Conservation (phyloP, 1,140 invertebrate species). For the Physella acuta region DNA sequence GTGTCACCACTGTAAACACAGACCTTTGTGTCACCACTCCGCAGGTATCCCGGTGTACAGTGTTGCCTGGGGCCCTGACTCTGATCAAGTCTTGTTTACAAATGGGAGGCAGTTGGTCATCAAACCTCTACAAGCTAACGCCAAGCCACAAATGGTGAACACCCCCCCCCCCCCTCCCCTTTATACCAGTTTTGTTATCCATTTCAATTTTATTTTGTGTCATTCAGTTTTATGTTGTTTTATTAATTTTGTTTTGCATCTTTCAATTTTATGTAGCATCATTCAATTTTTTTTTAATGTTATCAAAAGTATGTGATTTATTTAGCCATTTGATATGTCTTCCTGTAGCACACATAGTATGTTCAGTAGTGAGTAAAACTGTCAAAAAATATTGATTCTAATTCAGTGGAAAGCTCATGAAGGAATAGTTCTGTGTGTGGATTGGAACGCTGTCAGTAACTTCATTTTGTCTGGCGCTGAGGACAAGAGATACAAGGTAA, state of each 20-base stretch:
- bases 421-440: conserved; percentile 81
- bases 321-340: too few species aligned
- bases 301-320: too few species aligned
- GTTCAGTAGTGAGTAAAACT: too few species aligned
- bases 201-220: background rate
- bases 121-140: conserved; percentile 86
- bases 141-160: conserved; percentile 77
- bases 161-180: background rate
- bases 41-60: conserved; percentile 75
- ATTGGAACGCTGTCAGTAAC: conserved; percentile 86
- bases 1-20: too few species aligned
- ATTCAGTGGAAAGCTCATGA: conserved; percentile 94
- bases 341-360: too few species aligned
- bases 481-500: conserved; percentile 88
- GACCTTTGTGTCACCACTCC: too few species aligned
- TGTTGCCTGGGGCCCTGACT: conserved; percentile 85
- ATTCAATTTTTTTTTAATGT: too few species aligned
- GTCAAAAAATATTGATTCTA: too few species aligned
- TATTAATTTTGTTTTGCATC: background rate
- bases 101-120: conserved; percentile 81
- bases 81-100: conserved; percentile 80
- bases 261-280: too few species aligned
- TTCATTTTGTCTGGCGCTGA: conserved; percentile 91
- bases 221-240: background rate
- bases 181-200: background rate